Conservation (phyloP, 2,113 vertebrate genomes). For the Phrynosoma blainvillii region DNA sequence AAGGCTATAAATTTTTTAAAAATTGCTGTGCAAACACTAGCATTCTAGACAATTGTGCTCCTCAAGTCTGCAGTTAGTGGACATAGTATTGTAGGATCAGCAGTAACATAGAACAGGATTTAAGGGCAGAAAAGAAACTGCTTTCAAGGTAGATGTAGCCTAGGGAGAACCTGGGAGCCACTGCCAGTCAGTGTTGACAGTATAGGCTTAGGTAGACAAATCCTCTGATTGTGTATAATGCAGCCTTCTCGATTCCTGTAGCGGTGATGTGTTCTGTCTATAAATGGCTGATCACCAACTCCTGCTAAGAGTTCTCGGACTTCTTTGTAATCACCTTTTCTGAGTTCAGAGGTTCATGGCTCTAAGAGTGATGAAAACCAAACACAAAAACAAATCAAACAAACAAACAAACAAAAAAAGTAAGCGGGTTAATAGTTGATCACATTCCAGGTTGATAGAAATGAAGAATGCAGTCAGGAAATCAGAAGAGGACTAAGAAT, state of each 20-base stretch:
- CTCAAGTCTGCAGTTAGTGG: not conserved
- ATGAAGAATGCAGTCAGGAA: too few species aligned
- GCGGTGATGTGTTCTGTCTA: constrained; percentile 19
- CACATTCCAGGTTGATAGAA: too few species aligned
- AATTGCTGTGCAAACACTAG: not conserved
- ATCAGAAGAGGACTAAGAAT: too few species aligned
- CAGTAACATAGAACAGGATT: constrained; percentile 22
- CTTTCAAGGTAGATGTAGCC: not conserved
- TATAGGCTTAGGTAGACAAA: not conserved
- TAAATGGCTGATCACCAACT: not conserved
- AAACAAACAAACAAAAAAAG: not conserved
- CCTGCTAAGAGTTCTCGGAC: not conserved
- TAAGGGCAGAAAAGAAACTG: not conserved
- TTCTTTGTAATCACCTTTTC: not conserved
- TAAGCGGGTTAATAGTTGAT: not conserved
- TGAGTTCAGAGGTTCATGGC: not conserved
- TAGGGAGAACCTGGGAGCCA: not conserved
- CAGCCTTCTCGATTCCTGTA: not conserved
- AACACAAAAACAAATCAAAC: too few species aligned
- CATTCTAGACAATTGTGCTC: not conserved
- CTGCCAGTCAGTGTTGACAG: not conserved
- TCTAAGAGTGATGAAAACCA: not conserved
- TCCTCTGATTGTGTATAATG: not conserved
- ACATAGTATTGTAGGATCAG: constrained; percentile 1
- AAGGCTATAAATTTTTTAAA: not conserved